phyloP scores from a whole-genome alignment of 35 echinoderm and acorn worm species.

The Lytechinus variegatus region DNA sequence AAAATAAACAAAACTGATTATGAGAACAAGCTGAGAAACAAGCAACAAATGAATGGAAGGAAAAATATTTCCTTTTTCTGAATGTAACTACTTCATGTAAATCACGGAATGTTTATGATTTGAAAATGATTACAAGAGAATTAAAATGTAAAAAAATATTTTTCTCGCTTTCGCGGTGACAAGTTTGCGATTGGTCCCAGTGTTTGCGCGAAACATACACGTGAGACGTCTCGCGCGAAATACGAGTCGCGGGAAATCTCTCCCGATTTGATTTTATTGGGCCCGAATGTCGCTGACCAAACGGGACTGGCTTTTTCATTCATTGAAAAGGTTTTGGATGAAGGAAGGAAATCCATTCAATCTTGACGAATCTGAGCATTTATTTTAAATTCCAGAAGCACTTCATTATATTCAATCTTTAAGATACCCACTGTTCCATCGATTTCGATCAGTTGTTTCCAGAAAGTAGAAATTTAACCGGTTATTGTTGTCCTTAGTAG shows the following conservation, averaged over 20 bases:
- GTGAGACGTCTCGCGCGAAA: constrained; percentile 63
- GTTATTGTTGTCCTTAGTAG: not conserved
- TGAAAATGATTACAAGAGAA: not conserved
- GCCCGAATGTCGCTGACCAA: not conserved
- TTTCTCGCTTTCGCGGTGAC: constrained; percentile 32
- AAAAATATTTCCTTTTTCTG: not conserved
- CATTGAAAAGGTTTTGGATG: not conserved
- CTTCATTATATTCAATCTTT: not conserved
- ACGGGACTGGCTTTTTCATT: constrained; percentile 43
- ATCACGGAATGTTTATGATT: not conserved
- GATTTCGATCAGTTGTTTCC: not conserved
- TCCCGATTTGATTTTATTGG: constrained; percentile 5
- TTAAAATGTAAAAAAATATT: not conserved
- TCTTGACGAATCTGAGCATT: not conserved
- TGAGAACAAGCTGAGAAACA: not conserved
- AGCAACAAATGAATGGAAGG: too few species aligned
- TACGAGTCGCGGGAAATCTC: constrained; percentile 61
- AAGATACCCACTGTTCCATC: not conserved
- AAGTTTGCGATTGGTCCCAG: constrained; percentile 40
- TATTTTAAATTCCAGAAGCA: not conserved
- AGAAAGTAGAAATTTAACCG: not conserved
- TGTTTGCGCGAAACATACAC: constrained; percentile 54
- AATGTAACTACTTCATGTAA: not conserved
- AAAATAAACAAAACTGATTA: not conserved
- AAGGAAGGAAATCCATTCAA: constrained; percentile 35